phyloP scores from a whole-genome alignment of 2,888 invertebrate genomes.

The Nysson spinosus region DNA sequence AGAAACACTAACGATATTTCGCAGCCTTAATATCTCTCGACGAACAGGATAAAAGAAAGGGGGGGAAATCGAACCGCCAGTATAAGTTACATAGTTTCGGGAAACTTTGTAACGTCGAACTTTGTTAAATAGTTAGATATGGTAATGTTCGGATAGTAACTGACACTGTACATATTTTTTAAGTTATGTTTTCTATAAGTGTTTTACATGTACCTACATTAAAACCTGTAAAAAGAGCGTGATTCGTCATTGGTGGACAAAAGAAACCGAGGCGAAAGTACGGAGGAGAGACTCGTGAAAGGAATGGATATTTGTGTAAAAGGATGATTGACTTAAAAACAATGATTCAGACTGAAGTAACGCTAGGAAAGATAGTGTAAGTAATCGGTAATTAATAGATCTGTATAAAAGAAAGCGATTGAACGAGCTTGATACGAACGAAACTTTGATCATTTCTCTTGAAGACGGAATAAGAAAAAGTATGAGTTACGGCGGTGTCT shows the following conservation, averaged over 20 bases:
- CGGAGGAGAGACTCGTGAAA: neutral
- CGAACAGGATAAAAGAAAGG: conserved; percentile 4
- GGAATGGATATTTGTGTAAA: neutral
- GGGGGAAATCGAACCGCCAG: conserved; percentile 9
- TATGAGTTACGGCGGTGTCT: too few species aligned
- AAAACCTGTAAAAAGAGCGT: conserved; percentile 11
- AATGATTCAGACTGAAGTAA: conserved; percentile 40
- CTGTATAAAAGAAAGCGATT: conserved; percentile 12
- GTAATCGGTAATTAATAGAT: conserved; percentile 8
- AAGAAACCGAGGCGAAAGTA: neutral
- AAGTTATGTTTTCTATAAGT: conserved; percentile 28
- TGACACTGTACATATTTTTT: conserved; percentile 29
- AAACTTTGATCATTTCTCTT: conserved; percentile 14
- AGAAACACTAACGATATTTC: conserved; percentile 19
- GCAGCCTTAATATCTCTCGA: conserved; percentile 8
- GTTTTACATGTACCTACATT: conserved; percentile 10
- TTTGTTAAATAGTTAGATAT: too few species aligned
- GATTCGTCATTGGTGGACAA: conserved; percentile 13
- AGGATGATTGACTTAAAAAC: conserved; percentile 16
- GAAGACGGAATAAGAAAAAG: too few species aligned
- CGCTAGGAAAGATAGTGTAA: conserved; percentile 15
- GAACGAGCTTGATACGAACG: conserved; percentile 20
- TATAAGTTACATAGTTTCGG: conserved; percentile 3
- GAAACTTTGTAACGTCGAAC: too few species aligned
- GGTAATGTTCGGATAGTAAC: too few species aligned